Percentiles rank a stretch among this genome's conserved stretches.
Evolutionary conservation across 2,113 vertebrate genomes (phyloP).

Genomic region (Pagrus major): DNA sequence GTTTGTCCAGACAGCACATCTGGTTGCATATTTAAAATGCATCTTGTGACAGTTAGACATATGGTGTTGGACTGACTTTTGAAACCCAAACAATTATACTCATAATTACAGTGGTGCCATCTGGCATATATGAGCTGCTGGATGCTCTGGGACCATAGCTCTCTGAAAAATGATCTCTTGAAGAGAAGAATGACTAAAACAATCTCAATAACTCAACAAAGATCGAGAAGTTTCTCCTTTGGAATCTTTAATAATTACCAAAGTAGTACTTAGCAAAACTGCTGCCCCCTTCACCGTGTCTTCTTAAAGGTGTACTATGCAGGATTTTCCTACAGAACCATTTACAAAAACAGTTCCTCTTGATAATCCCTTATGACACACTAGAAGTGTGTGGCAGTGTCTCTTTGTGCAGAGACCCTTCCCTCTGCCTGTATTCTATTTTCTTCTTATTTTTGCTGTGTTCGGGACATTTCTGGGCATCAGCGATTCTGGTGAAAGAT

Average conservation of each 20-base stretch:
- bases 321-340: too few species aligned
- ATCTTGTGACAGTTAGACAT: constrained; percentile 4
- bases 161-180: background rate
- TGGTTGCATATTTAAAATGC: background rate
- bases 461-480: too few species aligned
- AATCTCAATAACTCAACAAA: background rate
- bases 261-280: background rate
- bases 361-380: too few species aligned
- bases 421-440: too few species aligned
- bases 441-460: too few species aligned
- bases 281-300: background rate
- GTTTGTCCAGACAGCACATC: background rate
- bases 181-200: background rate
- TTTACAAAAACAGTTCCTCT: too few species aligned
- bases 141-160: background rate
- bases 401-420: too few species aligned
- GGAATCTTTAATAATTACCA: background rate
- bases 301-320: background rate
- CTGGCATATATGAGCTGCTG: background rate
- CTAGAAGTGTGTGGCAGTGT: too few species aligned
- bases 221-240: background rate
- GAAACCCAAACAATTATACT: background rate
- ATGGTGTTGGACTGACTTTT: background rate
- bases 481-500: too few species aligned
- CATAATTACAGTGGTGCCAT: background rate